These are phyloP conservation scores for Parnassius smintheus DNA, from an alignment of 2,888 invertebrate genomes.

Conservation along the genomic window DNA sequence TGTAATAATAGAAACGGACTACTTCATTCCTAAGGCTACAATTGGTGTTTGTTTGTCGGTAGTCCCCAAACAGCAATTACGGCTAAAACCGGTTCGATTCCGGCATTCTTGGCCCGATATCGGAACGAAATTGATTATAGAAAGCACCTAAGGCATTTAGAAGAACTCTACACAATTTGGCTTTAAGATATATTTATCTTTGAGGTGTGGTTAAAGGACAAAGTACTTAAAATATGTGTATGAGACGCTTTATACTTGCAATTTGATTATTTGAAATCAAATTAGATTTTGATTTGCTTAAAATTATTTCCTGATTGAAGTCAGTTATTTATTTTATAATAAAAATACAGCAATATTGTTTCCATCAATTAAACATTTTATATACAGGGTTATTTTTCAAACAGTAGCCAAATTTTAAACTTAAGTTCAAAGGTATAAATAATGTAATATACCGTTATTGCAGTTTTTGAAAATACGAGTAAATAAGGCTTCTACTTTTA, in stretches of 20 bases:
- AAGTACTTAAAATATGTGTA: background rate
- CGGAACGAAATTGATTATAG: slow-evolving; percentile 16
- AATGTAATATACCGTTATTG: too few species aligned
- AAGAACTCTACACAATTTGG: slow-evolving; percentile 5
- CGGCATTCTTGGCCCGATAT: slow-evolving; percentile 26
- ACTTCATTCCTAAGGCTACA: background rate
- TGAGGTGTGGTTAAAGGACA: background rate
- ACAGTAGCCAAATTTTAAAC: too few species aligned
- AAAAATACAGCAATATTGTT: too few species aligned
- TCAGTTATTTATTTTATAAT: too few species aligned
- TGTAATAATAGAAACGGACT: background rate
- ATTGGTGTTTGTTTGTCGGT: slow-evolving; percentile 7
- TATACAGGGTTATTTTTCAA: too few species aligned
- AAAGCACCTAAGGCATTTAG: slow-evolving; percentile 4
- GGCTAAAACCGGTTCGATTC: slow-evolving; percentile 29
- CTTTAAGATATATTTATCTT: slow-evolving; percentile 3
- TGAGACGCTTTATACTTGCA: background rate
- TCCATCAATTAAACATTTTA: too few species aligned
- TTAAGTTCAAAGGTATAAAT: too few species aligned
- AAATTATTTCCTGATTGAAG: too few species aligned
- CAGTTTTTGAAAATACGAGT: too few species aligned
- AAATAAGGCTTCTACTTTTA: too few species aligned
- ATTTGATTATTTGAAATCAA: too few species aligned
- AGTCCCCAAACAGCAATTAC: slow-evolving; percentile 26
- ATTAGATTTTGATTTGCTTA: too few species aligned